Evolutionary conservation across 2,888 invertebrate species (phyloP).

Genomic region (Dastarcus helophoroides): DNA sequence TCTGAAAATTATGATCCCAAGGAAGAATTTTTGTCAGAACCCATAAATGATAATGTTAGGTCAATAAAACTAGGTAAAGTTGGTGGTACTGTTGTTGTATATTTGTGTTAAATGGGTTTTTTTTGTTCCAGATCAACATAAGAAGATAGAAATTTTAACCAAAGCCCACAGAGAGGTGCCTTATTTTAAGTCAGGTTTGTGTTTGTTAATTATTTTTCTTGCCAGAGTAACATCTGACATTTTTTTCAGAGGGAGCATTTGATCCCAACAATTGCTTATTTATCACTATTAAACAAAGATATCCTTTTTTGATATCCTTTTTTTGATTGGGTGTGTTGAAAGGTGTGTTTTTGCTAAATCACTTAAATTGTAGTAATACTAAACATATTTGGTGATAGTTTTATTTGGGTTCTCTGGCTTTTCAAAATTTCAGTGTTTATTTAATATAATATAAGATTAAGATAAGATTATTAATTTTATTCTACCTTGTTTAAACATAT

Average conservation of each 20-base stretch:
- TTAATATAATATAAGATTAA: too few species aligned
- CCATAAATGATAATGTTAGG: constrained; percentile 22
- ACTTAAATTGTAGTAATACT: constrained; percentile 1
- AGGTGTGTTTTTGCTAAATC: not conserved
- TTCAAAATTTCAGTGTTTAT: too few species aligned
- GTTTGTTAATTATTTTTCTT: constrained; percentile 5
- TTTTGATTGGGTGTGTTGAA: constrained; percentile 10
- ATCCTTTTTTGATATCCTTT: constrained; percentile 29
- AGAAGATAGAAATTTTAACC: constrained; percentile 33
- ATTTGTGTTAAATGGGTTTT: constrained; percentile 11
- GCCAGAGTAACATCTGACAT: not conserved
- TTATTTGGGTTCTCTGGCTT: too few species aligned
- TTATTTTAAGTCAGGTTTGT: constrained; percentile 31
- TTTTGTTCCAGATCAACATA: constrained; percentile 33
- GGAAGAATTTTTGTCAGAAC: constrained; percentile 38
- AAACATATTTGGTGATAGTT: too few species aligned
- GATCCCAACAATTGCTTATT: constrained; percentile 2
- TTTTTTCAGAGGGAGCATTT: constrained; percentile 9
- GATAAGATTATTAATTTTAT: too few species aligned
- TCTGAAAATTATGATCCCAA: constrained; percentile 37
- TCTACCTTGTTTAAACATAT: too few species aligned
- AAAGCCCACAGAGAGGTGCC: constrained; percentile 21
- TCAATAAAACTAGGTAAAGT: constrained; percentile 34
- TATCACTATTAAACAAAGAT: constrained; percentile 10
- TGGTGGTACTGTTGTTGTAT: constrained; percentile 1